These are phyloP conservation scores for Muschampia plurimacula DNA, from an alignment of 2,888 invertebrate genomes.

Conservation along the genomic window DNA sequence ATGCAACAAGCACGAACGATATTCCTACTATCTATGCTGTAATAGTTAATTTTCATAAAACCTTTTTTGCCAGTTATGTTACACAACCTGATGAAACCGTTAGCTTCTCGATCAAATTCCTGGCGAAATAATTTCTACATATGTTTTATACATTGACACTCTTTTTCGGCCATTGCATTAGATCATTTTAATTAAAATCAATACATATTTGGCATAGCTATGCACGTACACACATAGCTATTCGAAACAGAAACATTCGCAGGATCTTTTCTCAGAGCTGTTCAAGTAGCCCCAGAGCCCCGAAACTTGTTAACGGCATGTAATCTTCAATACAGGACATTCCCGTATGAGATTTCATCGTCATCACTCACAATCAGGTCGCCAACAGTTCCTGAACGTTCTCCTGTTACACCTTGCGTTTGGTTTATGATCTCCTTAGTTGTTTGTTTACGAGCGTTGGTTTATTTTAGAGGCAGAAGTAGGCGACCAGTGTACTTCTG, in stretches of 20 bases:
- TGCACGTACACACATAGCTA: too few species aligned
- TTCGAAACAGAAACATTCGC: background rate
- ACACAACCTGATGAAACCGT: background rate
- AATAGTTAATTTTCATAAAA: background rate
- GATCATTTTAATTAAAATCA: too few species aligned
- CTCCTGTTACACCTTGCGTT: constrained; percentile 50
- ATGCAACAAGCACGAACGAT: constrained; percentile 2
- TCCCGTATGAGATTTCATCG: constrained; percentile 7
- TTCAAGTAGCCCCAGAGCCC: background rate
- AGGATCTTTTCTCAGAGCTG: background rate
- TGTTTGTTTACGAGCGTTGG: constrained; percentile 51
- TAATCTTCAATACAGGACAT: background rate
- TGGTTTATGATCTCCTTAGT: constrained; percentile 48
- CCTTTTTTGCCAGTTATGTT: background rate
- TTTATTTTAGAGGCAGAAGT: constrained; percentile 51
- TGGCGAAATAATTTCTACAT: background rate
- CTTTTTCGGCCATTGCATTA: too few species aligned
- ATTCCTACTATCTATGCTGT: background rate
- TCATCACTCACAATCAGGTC: constrained; percentile 20
- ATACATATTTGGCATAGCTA: too few species aligned
- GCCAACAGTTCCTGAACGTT: constrained; percentile 43
- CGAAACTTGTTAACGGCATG: background rate
- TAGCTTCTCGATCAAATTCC: background rate
- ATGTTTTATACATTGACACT: too few species aligned
- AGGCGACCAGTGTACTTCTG: constrained; percentile 55